phyloP scores from a whole-genome alignment of 1,140 invertebrate genomes.

The Papilio helenus region DNA sequence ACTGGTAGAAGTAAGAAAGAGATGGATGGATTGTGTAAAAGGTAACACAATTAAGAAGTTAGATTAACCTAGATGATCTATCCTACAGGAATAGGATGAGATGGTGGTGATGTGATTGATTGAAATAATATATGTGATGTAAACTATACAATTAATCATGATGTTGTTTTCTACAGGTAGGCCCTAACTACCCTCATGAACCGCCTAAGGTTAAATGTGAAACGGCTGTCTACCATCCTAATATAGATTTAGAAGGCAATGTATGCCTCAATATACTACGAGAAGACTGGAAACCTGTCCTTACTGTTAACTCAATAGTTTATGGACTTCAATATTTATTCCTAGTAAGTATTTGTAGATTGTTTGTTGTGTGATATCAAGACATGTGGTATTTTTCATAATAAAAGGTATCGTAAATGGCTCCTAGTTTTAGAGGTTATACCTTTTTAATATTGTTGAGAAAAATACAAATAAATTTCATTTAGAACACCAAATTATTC shows the following conservation, averaged over 20 bases:
- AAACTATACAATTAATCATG: too few relatives aligned
- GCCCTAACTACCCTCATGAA: conserved; percentile 98
- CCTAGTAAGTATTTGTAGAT: conserved; percentile 86
- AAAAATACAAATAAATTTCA: neutral
- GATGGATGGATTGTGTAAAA: too few relatives aligned
- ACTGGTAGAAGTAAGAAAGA: too few relatives aligned
- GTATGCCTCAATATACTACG: conserved; percentile 97
- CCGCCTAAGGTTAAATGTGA: conserved; percentile 98
- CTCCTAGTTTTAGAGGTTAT: too few relatives aligned
- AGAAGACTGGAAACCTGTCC: conserved; percentile 99
- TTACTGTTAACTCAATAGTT: conserved; percentile 98
- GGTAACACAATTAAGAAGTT: too few relatives aligned
- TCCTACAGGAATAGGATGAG: too few relatives aligned
- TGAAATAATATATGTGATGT: too few relatives aligned
- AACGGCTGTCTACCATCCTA: conserved; percentile 97
- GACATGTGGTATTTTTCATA: neutral
- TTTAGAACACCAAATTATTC: neutral
- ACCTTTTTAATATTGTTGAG: too few relatives aligned
- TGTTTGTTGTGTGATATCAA: too few relatives aligned
- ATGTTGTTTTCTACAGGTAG: conserved; percentile 86
- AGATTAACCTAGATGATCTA: too few relatives aligned
- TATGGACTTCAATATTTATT: conserved; percentile 99
- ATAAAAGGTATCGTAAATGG: neutral
- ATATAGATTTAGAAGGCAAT: conserved; percentile 97
- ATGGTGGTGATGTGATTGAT: too few relatives aligned